Percentiles rank a stretch among this genome's conserved stretches.
phyloP scores from a whole-genome alignment of 1,140 invertebrate species.

The Coenobita brevimanus region DNA sequence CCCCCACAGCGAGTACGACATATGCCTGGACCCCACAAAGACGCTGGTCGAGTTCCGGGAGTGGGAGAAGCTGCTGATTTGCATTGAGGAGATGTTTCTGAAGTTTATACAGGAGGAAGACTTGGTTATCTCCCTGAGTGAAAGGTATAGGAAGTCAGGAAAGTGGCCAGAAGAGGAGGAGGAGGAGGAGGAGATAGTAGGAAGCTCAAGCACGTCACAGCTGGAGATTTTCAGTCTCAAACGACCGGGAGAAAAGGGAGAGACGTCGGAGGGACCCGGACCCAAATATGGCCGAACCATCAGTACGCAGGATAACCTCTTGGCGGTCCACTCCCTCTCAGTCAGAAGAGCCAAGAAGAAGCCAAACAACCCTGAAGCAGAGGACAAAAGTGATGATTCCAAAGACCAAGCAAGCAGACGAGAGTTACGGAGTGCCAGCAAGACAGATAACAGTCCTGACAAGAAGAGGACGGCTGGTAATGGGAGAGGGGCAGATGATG shows the following conservation, averaged over 20 bases:
- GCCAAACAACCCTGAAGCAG: neutral
- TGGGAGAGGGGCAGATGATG: too few species aligned
- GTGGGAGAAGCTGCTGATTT: constrained; percentile 76
- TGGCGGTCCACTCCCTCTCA: constrained; percentile 34
- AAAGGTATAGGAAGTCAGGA: constrained; percentile 39
- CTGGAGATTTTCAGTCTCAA: constrained; percentile 52
- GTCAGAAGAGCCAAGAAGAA: constrained; percentile 37
- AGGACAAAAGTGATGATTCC: neutral
- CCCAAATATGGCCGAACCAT: constrained; percentile 32
- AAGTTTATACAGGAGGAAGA: constrained; percentile 70
- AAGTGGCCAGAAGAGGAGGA: constrained; percentile 5
- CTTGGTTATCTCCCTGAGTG: constrained; percentile 43
- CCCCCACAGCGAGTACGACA: constrained; percentile 77
- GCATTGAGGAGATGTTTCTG: constrained; percentile 76
- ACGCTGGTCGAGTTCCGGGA: constrained; percentile 79
- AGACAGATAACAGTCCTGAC: too few species aligned
- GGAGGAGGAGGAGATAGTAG: constrained; percentile 8
- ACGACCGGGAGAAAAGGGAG: constrained; percentile 7
- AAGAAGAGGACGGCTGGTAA: neutral
- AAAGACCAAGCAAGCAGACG: neutral
- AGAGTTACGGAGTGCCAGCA: too few species aligned
- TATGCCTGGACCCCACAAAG: constrained; percentile 76
- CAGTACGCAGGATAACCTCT: constrained; percentile 42
- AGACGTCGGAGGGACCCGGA: neutral
- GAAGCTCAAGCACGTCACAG: constrained; percentile 15